Base-by-base conservation (phyloP, 35 echinoderm and acorn worm genomes). In the Holothuria glaberrima region DNA sequence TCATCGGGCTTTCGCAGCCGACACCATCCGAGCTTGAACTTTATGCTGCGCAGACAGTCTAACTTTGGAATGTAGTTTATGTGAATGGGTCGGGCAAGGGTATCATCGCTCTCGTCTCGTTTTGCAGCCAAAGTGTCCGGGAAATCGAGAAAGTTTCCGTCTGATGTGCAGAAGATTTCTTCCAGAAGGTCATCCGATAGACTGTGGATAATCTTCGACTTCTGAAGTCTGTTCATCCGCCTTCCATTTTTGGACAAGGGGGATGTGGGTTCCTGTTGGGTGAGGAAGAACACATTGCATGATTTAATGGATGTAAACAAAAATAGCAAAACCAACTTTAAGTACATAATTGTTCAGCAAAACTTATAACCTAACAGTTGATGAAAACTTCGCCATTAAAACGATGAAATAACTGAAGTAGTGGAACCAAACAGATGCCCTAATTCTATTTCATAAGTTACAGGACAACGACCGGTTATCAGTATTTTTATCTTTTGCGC, bases 11-110 rank as follows among this genome's bases (percentile, higher is more conserved):
- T 87, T 48, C 85, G 30, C 38, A 50, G n/a, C 22, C 66, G 85
- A 48, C 93, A 82, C 93, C 93, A 94, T 26, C 93, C 87, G 14
- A 94, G 83, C 59, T 94, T 94, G 89, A 94, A 94, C 62, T 94
- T 94, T 28, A 94, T 94, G 45, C 89, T 75, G 7, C 93, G 70
- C 25, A 94, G 84, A 72, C 93, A 94, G 72, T 94, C 93, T 6
- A 91, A 72, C 48, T 86, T 83, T 27, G 83, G 93, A 68, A 59
- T 63, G 68, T 89, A 75, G 86, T 31, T 88, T 75, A 34, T 61
- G 59, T 32, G 33, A 48, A 29, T 58, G 10, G 85, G 63, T 26
- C 60, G 21, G 9, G 54, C 9, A 19, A 87, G n/a, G 9, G 31
- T 20, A 20, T 30, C n/a, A 31, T 44, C 44, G 12, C 36, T 35